These are phyloP conservation scores for Diplolepis rosae DNA, from an alignment of 2,888 invertebrate species.

Conservation along the genomic window DNA sequence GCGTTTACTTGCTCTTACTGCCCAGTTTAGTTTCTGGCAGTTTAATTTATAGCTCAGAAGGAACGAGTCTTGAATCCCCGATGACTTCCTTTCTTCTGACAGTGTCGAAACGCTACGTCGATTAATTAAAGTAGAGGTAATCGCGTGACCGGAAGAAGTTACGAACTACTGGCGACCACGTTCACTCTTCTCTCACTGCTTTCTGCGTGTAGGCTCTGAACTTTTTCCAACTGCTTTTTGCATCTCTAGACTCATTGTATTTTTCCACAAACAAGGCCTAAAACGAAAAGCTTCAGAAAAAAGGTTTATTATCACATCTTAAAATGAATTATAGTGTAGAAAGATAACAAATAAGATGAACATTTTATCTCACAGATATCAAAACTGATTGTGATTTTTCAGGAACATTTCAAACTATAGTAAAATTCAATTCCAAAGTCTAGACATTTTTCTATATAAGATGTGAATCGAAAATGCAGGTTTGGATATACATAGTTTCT, in stretches of 20 bases:
- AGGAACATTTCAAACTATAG: too few species aligned
- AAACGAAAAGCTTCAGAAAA: constrained; percentile 14
- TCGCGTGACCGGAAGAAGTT: constrained; percentile 59
- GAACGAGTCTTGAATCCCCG: constrained; percentile 26
- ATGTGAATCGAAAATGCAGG: too few species aligned
- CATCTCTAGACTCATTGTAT: background rate
- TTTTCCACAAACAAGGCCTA: constrained; percentile 23
- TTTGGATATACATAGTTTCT: too few species aligned
- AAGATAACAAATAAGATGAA: background rate
- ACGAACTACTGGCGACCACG: constrained; percentile 43
- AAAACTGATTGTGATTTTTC: too few species aligned
- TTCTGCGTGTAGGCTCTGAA: constrained; percentile 20
- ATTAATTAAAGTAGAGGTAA: constrained; percentile 51
- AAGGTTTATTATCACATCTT: background rate
- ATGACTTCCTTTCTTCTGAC: constrained; percentile 30
- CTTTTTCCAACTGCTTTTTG: constrained; percentile 30
- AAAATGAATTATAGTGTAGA: background rate
- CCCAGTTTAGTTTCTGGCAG: constrained; percentile 27
- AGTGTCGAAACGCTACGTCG: constrained; percentile 30
- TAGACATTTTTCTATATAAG: too few species aligned
- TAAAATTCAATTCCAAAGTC: too few species aligned
- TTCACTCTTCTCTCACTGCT: constrained; percentile 15
- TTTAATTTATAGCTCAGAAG: constrained; percentile 14
- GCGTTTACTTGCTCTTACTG: constrained; percentile 4
- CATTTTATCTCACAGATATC: constrained; percentile 8